Evolutionary conservation across 2,888 invertebrate genomes (phyloP).

Genomic region (Cantharis nigra): DNA sequence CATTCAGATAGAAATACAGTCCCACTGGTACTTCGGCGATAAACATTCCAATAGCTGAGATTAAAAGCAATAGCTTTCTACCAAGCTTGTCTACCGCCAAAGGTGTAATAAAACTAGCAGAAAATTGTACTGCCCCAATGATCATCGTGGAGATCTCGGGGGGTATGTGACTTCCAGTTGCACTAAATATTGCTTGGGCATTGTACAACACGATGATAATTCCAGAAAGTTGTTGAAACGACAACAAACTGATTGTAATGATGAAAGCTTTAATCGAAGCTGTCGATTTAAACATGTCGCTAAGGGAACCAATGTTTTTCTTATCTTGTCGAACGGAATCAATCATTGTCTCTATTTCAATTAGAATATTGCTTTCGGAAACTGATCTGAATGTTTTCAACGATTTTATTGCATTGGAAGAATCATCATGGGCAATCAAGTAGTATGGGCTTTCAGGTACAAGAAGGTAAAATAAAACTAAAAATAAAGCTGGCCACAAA

Average conservation of each 20-base stretch:
- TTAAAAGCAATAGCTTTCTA: constrained; percentile 65
- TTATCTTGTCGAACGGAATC: not conserved
- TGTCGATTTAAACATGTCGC: too few species aligned
- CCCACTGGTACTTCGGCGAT: constrained; percentile 69
- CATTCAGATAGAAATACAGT: constrained; percentile 59
- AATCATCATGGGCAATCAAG: not conserved
- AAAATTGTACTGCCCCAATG: not conserved
- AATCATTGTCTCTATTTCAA: not conserved
- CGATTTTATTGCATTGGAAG: not conserved
- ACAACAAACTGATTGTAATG: not conserved
- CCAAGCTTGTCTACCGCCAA: not conserved
- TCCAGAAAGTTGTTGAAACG: not conserved
- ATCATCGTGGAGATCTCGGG: not conserved
- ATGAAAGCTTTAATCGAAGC: not conserved
- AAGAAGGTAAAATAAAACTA: not conserved
- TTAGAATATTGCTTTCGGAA: not conserved
- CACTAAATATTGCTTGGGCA: not conserved
- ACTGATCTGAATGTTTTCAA: not conserved
- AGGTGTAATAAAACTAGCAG: not conserved
- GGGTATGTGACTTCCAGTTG: not conserved
- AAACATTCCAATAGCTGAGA: constrained; percentile 66
- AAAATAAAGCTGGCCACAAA: not conserved
- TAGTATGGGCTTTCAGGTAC: not conserved
- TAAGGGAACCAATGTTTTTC: too few species aligned
- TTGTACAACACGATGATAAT: not conserved